Base-by-base conservation (phyloP, 2,888 invertebrate genomes). In the Acronicta psi region DNA sequence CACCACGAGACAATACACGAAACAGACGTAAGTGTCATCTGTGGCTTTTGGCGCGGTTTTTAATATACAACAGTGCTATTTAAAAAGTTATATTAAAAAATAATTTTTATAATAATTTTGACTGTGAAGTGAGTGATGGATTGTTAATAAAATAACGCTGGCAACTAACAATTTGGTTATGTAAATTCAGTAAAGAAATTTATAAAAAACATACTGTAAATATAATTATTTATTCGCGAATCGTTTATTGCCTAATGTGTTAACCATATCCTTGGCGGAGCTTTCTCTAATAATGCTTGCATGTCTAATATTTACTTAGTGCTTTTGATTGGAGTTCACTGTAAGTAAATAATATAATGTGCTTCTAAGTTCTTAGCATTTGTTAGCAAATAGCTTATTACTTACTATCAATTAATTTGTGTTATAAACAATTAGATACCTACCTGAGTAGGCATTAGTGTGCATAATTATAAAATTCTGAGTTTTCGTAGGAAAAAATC, bases 11-110 rank as follows among this genome's bases (percentile, higher is more conserved):
- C 83, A 79, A 80, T 80, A 79, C 75, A 89, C 87, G 86, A 84
- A 46, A 85, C 85, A 86, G 84, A 87, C 84, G 88, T 90, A 90
- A 90, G 91, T 89, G 64, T 62, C 31, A 52, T 9, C 20, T 46
- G 69, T 61, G 67, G 36, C 13, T 14, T 41, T 37, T 45, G 38
- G 43, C 51, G 47, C 36, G 25, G 16, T 7, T 47, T 45, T 18
- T 16, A 25, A 34, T 34, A 43, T 60, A 62, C 44, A 46, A 31
- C 13, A 44, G 73, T 73, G 73, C 16, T 4, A 20, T n/a, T n/a
- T 5, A 37, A 43, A 40, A 53, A 55, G 14, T 17, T 45, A n/a
- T 6, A 42, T 25, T 20, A 20, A 41, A 42, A 41, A 18, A 44
- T 18, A 25, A 29, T 16, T 16, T 18, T 36, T 14, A 43, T 23